phyloP scores from a whole-genome alignment of 2,797 vertebrate species.

The Lophotriccus pileatus region DNA sequence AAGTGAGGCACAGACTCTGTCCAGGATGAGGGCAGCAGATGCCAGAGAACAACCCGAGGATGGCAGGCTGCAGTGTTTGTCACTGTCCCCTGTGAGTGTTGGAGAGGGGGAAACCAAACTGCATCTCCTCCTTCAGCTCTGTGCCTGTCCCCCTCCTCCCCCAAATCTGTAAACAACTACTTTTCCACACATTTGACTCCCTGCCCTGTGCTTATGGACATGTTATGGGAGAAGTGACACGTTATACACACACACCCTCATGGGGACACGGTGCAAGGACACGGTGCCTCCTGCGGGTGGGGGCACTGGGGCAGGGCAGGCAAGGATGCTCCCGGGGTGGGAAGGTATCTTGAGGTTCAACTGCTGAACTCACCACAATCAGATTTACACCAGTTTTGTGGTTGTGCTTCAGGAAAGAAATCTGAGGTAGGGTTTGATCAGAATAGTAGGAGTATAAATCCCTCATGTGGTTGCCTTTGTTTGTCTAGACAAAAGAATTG shows the following conservation, averaged over 20 bases:
- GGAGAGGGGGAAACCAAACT: background rate
- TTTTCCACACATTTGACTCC: background rate
- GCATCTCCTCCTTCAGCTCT: background rate
- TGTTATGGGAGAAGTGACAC: background rate
- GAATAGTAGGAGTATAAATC: background rate
- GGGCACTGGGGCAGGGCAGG: fast-evolving
- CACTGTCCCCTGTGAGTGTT: fast-evolving
- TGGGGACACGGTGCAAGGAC: background rate
- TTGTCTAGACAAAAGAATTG: background rate
- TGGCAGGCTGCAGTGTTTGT: background rate
- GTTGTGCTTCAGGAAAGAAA: background rate
- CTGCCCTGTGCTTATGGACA: background rate
- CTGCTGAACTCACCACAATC: background rate
- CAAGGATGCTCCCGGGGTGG: fast-evolving
- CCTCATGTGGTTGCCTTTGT: background rate
- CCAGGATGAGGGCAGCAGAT: background rate
- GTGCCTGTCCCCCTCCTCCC: fast-evolving
- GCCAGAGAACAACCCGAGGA: background rate
- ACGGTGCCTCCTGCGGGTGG: fast-evolving
- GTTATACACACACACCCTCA: fast-evolving
- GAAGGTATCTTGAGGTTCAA: background rate
- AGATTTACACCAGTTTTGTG: background rate
- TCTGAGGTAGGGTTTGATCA: background rate
- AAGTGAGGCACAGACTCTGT: background rate
- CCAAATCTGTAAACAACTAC: background rate